These are phyloP conservation scores for Bovichtus diacanthus DNA, from an alignment of 2,797 vertebrate species.

Conservation along the genomic window DNA sequence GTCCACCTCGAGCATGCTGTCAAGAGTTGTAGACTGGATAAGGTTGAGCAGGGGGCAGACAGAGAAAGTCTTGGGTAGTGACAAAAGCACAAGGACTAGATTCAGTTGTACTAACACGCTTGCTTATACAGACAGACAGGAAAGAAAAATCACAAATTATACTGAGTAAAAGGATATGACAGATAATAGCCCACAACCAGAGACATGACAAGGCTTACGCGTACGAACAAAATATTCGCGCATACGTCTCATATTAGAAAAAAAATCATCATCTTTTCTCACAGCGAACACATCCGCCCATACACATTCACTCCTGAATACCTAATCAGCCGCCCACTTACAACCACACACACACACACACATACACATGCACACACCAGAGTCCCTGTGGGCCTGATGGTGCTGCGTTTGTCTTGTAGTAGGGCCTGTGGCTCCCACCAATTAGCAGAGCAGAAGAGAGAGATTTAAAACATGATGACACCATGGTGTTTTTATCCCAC, in stretches of 20 bases:
- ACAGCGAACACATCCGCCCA: slow-evolving; percentile 43
- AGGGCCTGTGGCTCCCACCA: slow-evolving; percentile 74
- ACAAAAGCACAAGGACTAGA: slow-evolving; percentile 43
- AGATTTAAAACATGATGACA: slow-evolving; percentile 82
- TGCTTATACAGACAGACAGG: slow-evolving; percentile 27
- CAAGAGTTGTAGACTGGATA: slow-evolving; percentile 67
- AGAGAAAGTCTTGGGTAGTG: slow-evolving; percentile 38
- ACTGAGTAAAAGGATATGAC: slow-evolving; percentile 45
- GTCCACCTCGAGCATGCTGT: slow-evolving; percentile 68
- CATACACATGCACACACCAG: slow-evolving; percentile 19
- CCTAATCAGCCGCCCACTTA: slow-evolving; percentile 64
- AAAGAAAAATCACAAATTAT: slow-evolving; percentile 46
- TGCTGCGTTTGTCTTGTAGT: slow-evolving; percentile 73
- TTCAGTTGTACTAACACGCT: slow-evolving; percentile 17
- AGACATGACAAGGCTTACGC: slow-evolving; percentile 38
- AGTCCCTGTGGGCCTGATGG: slow-evolving; percentile 63
- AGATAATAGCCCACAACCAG: slow-evolving; percentile 50
- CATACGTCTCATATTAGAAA: slow-evolving; percentile 59
- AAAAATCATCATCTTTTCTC: slow-evolving; percentile 64
- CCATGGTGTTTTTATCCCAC: slow-evolving; percentile 74
- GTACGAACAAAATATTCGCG: slow-evolving; percentile 41
- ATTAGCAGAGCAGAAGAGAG: slow-evolving; percentile 81
- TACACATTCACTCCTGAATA: slow-evolving; percentile 62
- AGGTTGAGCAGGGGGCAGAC: slow-evolving; percentile 56
- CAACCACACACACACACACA: slow-evolving; percentile 35